These are phyloP conservation scores for Scaptomyza pallida DNA, from an alignment of 1,140 invertebrate genomes.

Conservation along the genomic window DNA sequence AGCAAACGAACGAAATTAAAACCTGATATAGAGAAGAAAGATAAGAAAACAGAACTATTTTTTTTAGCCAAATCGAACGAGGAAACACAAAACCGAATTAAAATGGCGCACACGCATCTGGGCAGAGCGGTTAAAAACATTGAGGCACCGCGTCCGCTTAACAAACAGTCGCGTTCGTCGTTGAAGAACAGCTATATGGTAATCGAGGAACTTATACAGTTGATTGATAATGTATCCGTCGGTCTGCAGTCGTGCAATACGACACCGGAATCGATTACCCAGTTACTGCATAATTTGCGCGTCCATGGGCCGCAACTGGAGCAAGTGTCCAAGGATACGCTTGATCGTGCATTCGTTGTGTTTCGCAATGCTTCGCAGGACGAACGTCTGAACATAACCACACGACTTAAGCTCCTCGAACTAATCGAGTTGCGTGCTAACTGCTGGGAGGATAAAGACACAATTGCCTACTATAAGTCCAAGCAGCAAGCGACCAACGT, in stretches of 20 bases:
- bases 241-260: slow-evolving; percentile 86
- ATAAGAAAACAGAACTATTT: slow-evolving; percentile 47
- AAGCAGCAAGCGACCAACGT: slow-evolving; percentile 88
- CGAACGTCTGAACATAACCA: slow-evolving; percentile 91
- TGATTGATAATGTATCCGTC: slow-evolving; percentile 89
- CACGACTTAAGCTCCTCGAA: slow-evolving; percentile 93
- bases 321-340: slow-evolving; percentile 89
- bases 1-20: slow-evolving; percentile 64
- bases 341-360: slow-evolving; percentile 89
- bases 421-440: slow-evolving; percentile 94
- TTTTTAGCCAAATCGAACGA: slow-evolving; percentile 53
- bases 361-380: slow-evolving; percentile 94
- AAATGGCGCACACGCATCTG: slow-evolving; percentile 80
- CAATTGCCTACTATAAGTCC: slow-evolving; percentile 92
- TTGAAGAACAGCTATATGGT: slow-evolving; percentile 80
- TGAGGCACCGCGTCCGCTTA: slow-evolving; percentile 89
- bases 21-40: slow-evolving; percentile 27
- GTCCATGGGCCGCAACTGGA: slow-evolving; percentile 90
- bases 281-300: slow-evolving; percentile 87
- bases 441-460: slow-evolving; percentile 92
- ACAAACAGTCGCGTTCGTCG: slow-evolving; percentile 85
- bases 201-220: slow-evolving; percentile 88
- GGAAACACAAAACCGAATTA: slow-evolving; percentile 19
- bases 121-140: slow-evolving; percentile 87
- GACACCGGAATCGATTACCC: slow-evolving; percentile 76